Evolutionary conservation across 2,113 vertebrate species (phyloP).

Genomic region (Pseudorhombus dupliciocellatus): DNA sequence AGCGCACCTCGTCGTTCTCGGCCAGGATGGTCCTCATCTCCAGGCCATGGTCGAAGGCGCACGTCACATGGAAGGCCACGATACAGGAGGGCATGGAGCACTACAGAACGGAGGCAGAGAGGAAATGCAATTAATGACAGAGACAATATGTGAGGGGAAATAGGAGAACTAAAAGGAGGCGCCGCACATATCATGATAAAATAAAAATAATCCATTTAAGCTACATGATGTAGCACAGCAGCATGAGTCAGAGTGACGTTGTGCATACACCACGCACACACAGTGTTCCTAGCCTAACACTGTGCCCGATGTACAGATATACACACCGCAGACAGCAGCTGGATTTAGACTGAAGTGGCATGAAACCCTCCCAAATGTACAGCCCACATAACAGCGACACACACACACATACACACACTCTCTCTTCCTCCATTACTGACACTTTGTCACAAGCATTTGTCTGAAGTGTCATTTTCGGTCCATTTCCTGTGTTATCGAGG

Average conservation of each 20-base stretch:
- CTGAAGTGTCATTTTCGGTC: conserved; percentile 47
- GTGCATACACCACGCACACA: not conserved
- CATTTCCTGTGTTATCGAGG: conserved; percentile 43
- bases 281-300: not conserved
- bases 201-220: too few relatives aligned
- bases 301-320: too few relatives aligned
- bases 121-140: not conserved
- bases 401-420: not conserved
- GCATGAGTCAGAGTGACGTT: not conserved
- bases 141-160: too few relatives aligned
- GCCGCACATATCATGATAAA: too few relatives aligned
- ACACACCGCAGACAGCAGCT: too few relatives aligned
- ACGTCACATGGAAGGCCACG: conserved; percentile 97
- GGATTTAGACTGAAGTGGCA: not conserved
- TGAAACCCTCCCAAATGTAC: not conserved
- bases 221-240: not conserved
- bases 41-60: conserved; percentile 94
- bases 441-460: conserved; percentile 40
- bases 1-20: conserved; percentile 96
- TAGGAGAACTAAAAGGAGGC: not conserved
- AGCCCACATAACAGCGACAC: not conserved
- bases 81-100: conserved; percentile 96
- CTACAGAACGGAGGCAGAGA: conserved; percentile 68
- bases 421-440: conserved; percentile 4
- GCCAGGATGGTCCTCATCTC: conserved; percentile 97